Base-by-base conservation (phyloP, 2,113 vertebrate species). In the Pitta sordida region DNA sequence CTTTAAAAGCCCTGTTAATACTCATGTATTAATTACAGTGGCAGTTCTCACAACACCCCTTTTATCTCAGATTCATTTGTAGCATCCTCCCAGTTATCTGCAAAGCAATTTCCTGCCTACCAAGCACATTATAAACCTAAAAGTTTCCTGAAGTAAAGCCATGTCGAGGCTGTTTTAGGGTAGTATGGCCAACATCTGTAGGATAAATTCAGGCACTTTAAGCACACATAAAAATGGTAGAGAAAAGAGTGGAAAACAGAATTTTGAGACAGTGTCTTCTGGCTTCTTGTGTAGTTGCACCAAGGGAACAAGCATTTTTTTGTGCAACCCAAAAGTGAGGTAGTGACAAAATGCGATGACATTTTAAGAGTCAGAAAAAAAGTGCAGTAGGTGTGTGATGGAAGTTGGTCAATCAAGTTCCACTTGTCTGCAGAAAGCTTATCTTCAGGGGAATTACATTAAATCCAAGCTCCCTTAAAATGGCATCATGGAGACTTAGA, bases 171-270 rank as follows among this genome's bases (percentile, higher is more conserved):
- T 11, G 6, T 74, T 74, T 76, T 51, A 70, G 18, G 18, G 9
- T 24, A 74, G 13, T 3, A 21, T 2, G 4, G 30, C 7, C 14
- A 13, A 7, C 2, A 65, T 5, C 6, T 6, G 0, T 13, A 24
- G 32, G 51, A 52, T 12, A 65, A 80, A 86, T 53, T 79, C 70
- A 88, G 29, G 27, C 11, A 9, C 34, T 64, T 85, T 37, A 76
- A 77, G 11, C 32, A 48, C 10, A 17, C 22, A 27, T 60, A 49
- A 68, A 84, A 63, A 39, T 11, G 19, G 1, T 6, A 24, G 6
- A 3, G 15, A 60, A 75, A 60, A 3, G 11, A 21, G 17, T 37
- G 26, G 53, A 56, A 71, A 89, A 44, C 0, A 27, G 20, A 15
- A 55, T 67, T 55, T 19, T 60, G 29, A 46, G 26, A 15, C 12